Evolutionary conservation across 2,797 vertebrate species (phyloP), one percentile per base, ranked within the genome.

Genomic region (Neosilurus hyrtlii): DNA sequence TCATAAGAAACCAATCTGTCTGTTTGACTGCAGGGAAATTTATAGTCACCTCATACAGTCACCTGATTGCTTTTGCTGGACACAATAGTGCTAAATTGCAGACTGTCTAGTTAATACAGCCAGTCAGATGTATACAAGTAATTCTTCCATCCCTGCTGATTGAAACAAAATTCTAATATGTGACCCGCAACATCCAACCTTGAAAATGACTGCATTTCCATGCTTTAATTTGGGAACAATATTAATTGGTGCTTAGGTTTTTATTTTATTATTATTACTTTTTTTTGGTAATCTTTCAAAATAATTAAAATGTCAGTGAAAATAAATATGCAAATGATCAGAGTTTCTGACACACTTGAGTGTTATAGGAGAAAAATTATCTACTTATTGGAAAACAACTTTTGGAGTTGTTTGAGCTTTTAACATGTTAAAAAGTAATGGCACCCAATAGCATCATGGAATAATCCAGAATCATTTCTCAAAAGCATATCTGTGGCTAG

Each of bases 11-110:
- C 89, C 91, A 89, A 93, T 94, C 91, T 90, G 89, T 93, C 90
- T 91, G 91, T 91, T 84, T 86, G 88, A 89, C 87, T 85, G 83
- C 86, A 88, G 89, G 93, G 91, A 85, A 93, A 95, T 95, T 94
- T 95, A 95, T 93, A 92, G 93, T 93, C 92, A 91, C 90, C 89
- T 91, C 92, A 94, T 93, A 43, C 24, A 14, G 11, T 37, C 61
- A 78, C n/a, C 76, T 95, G 94, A 95, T 95, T 95, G 93, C 93
- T 94, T 87, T 94, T 92, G 89, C 89, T 83, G 88, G 92, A 90
- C 93, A 92, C 93, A 92, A 94, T 93, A 91, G 92, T 92, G 91
- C 92, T 94, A 94, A 95, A 95, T 94, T 94, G 94, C 93, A 92
- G 91, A 90, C 92, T 92, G 94, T 94, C 94, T 94, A 93, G 93